Evolutionary conservation across 2,113 vertebrate genomes (phyloP).

Genomic region (Pelecanus crispus): DNA sequence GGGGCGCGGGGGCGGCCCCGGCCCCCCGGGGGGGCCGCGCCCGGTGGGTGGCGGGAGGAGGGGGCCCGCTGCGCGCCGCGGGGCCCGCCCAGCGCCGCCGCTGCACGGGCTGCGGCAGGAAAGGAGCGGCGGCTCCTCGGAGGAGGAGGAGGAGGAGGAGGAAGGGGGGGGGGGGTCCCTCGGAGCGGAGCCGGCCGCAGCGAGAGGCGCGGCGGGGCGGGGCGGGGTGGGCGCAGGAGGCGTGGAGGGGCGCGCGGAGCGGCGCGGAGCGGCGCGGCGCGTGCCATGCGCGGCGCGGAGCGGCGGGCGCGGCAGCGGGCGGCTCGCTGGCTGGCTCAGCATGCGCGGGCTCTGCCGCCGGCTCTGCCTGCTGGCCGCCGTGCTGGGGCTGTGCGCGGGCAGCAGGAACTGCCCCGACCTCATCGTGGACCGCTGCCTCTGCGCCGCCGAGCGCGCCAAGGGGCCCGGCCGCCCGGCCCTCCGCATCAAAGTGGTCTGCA

Average conservation of each 20-base stretch:
- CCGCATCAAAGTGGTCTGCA: conserved; percentile 81
- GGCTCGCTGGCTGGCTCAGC: neutral
- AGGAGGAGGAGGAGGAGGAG: neutral
- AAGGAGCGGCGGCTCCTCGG: neutral
- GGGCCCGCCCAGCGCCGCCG: neutral
- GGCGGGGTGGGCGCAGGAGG: neutral
- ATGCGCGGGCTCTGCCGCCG: conserved; percentile 39
- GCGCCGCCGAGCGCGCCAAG: conserved; percentile 81
- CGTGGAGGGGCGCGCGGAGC: neutral
- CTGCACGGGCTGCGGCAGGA: neutral
- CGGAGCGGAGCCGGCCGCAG: neutral
- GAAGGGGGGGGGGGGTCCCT: neutral
- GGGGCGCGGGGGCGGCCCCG: too few species aligned
- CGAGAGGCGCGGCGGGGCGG: neutral
- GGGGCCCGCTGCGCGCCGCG: neutral
- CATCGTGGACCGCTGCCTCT: conserved; percentile 83
- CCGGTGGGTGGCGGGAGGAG: neutral
- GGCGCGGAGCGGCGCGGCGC: neutral
- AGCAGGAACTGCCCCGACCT: conserved; percentile 84
- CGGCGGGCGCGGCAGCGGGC: neutral
- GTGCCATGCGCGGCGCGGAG: conserved; percentile 25
- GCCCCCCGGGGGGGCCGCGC: too few species aligned
- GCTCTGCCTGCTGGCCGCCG: conserved; percentile 59
- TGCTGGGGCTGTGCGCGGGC: conserved; percentile 58
- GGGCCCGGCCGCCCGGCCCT: conserved; percentile 77